Percentiles rank a stretch among this genome's conserved stretches.
These are phyloP conservation scores for Hepsetus odoe DNA, from an alignment of 2,113 vertebrate species.

Conservation along the genomic window DNA sequence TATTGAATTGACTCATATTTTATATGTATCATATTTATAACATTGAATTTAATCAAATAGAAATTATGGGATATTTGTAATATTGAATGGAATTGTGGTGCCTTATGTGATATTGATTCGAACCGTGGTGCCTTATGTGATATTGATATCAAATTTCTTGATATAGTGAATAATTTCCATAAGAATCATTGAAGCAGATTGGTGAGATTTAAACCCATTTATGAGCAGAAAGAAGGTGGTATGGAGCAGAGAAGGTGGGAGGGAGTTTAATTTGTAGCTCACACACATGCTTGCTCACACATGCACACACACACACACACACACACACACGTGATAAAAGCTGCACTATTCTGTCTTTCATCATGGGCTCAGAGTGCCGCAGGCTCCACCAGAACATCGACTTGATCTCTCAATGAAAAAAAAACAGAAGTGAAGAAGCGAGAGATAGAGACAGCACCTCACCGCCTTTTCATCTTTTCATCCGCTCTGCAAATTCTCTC, in stretches of 20 bases:
- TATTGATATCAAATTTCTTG: too few species aligned
- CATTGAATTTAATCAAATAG: too few species aligned
- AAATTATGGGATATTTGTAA: too few species aligned
- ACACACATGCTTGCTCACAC: not conserved
- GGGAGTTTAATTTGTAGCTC: not conserved
- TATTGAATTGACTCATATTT: too few species aligned
- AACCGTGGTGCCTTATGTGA: too few species aligned
- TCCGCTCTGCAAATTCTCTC: conserved; percentile 43
- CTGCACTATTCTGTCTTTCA: conserved; percentile 64
- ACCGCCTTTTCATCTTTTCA: conserved; percentile 64
- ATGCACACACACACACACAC: not conserved
- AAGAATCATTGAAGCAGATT: not conserved
- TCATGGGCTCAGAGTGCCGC: conserved; percentile 63
- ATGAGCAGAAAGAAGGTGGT: not conserved
- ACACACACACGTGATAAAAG: conserved; percentile 53
- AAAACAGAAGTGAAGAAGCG: conserved; percentile 48
- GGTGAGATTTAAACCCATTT: too few species aligned
- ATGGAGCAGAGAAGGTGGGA: not conserved
- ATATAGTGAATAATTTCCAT: not conserved
- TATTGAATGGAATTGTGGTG: too few species aligned
- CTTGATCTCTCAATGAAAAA: conserved; percentile 66
- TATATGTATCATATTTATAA: too few species aligned
- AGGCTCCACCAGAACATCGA: conserved; percentile 67
- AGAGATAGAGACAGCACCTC: conserved; percentile 38
- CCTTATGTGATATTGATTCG: too few species aligned